Evolutionary conservation across 2,113 vertebrate species (phyloP).

Genomic region (Rattus rattus): DNA sequence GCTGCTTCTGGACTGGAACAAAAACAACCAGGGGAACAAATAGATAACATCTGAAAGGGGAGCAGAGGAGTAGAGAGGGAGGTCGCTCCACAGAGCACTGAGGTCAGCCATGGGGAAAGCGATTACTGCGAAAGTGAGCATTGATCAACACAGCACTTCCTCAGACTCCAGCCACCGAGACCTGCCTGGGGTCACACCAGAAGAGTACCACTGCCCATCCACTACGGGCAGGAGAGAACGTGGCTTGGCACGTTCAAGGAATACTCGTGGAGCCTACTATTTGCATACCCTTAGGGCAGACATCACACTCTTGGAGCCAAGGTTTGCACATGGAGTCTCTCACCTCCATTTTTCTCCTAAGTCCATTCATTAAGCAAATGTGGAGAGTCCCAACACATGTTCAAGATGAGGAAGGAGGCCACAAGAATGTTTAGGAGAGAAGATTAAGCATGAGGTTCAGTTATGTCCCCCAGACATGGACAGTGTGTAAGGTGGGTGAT

Average conservation of each 20-base stretch:
- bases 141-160: neutral
- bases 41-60: neutral
- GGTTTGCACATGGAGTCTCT: neutral
- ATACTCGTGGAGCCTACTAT: neutral
- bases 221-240: neutral
- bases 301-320: neutral
- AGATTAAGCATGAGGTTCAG: neutral
- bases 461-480: neutral
- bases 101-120: neutral
- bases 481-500: no score
- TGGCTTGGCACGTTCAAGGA: neutral
- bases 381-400: neutral
- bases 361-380: neutral
- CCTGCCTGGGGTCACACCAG: neutral
- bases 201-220: neutral
- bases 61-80: neutral
- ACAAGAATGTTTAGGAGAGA: neutral
- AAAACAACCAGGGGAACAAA: neutral
- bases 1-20: slow-evolving; percentile 10
- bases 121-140: neutral
- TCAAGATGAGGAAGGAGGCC: neutral
- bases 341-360: neutral
- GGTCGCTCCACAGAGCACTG: neutral
- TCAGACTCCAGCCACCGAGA: neutral
- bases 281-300: neutral